These are phyloP conservation scores for Macrobrachium rosenbergii DNA, from an alignment of 1,140 invertebrate genomes.

Conservation along the genomic window DNA sequence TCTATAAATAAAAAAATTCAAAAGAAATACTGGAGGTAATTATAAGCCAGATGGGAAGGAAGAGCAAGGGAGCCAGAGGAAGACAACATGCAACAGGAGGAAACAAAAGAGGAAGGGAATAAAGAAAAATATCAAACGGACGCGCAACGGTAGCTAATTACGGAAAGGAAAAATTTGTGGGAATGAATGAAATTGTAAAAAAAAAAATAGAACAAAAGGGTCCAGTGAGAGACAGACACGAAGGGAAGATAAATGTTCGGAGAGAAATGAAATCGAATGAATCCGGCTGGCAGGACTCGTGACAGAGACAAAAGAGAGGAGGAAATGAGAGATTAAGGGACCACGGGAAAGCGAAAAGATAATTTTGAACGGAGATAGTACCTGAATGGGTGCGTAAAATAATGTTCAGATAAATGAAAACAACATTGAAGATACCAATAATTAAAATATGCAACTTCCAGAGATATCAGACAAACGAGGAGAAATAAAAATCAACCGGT, in stretches of 20 bases:
- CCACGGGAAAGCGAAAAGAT: not conserved
- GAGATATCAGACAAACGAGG: too few species aligned
- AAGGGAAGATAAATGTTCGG: not conserved
- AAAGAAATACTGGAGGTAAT: not conserved
- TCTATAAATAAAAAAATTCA: not conserved
- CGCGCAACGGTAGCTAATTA: not conserved
- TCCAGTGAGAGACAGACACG: slow-evolving; percentile 1
- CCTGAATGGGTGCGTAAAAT: not conserved
- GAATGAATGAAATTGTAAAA: not conserved
- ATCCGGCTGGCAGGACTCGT: not conserved
- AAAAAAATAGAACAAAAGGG: not conserved
- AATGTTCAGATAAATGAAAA: not conserved
- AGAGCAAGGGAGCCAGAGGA: not conserved
- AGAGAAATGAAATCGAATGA: not conserved
- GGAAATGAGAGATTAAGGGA: not conserved
- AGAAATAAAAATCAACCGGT: too few species aligned
- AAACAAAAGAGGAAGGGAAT: not conserved
- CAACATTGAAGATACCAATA: slow-evolving; percentile 16
- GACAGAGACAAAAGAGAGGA: not conserved
- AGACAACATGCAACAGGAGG: not conserved
- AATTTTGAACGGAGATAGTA: not conserved
- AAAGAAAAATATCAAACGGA: not conserved
- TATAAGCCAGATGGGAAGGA: not conserved
- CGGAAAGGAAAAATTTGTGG: not conserved
- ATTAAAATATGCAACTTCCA: not conserved